Conservation (phyloP, 1,140 invertebrate genomes). For the Dinothrombium tinctorium region DNA sequence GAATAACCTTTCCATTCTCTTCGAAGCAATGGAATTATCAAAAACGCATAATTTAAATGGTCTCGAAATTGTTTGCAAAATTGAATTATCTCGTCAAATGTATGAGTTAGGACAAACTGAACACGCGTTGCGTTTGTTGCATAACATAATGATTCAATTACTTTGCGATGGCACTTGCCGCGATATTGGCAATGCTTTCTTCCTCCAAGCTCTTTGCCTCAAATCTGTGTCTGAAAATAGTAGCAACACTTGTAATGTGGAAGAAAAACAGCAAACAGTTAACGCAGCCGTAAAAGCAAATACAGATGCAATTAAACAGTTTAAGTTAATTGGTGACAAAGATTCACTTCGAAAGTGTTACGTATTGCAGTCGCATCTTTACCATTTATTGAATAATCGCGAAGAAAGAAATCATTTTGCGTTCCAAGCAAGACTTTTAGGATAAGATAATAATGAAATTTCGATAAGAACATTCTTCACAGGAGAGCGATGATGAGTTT, state of each 20-base stretch:
- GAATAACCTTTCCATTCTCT: conserved; percentile 4
- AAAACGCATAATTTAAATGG: not conserved
- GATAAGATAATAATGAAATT: no score
- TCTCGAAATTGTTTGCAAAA: conserved; percentile 2
- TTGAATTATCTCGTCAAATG: conserved; percentile 5
- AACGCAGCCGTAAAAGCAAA: not conserved
- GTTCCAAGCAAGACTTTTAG: not conserved
- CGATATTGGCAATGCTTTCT: conserved; percentile 2
- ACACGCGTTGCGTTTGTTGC: not conserved
- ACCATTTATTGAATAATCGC: conserved; percentile 1
- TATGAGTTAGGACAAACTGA: conserved; percentile 1
- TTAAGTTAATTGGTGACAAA: not conserved
- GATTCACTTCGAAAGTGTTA: not conserved
- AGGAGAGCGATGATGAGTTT: no score
- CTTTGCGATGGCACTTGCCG: not conserved
- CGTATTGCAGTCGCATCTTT: conserved; percentile 1
- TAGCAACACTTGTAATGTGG: no score
- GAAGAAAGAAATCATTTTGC: not conserved
- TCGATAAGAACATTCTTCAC: no score
- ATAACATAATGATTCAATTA: not conserved
- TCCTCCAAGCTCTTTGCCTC: not conserved
- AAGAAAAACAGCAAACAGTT: no score
- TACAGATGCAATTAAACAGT: conserved; percentile 2
- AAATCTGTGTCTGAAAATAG: not conserved
- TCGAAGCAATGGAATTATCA: conserved; percentile 2